Conservation (phyloP, 2,888 invertebrate species). For the Omphaloscelis lunosa region DNA sequence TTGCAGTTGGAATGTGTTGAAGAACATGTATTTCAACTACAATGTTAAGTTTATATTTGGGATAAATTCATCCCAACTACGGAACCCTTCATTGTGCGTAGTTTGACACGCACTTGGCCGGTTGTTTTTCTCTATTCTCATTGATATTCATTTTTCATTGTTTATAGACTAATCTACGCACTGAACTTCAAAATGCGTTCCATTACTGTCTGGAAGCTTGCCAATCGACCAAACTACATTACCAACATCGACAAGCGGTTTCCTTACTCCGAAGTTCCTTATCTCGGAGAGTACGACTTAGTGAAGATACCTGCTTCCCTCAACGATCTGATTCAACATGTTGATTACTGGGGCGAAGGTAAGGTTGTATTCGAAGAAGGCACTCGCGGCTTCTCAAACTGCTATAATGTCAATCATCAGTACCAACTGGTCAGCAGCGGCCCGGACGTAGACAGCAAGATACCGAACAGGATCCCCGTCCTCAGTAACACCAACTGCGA, state of each 20-base stretch:
- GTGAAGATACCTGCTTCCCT: constrained; percentile 66
- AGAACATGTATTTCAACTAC: no score
- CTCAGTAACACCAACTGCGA: constrained; percentile 67
- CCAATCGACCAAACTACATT: constrained; percentile 68
- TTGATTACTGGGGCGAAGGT: constrained; percentile 78
- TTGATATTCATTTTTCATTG: neutral
- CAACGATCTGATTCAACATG: constrained; percentile 61
- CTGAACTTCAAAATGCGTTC: constrained; percentile 32
- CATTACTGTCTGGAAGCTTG: constrained; percentile 39
- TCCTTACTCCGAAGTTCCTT: constrained; percentile 74
- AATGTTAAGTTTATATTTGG: no score
- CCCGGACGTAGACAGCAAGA: constrained; percentile 68
- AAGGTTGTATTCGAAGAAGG: constrained; percentile 55
- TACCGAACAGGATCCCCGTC: constrained; percentile 75
- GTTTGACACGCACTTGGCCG: no score
- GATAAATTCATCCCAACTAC: no score
- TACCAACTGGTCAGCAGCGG: constrained; percentile 72
- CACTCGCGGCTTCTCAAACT: constrained; percentile 68
- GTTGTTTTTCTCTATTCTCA: neutral
- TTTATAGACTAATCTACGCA: constrained; percentile 13
- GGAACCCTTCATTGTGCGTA: no score
- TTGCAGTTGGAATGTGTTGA: no score
- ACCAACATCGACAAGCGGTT: constrained; percentile 67
- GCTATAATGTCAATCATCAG: constrained; percentile 74
- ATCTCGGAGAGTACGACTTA: constrained; percentile 71